These are phyloP conservation scores for Sycophaga agraensis DNA, from an alignment of 1,140 invertebrate genomes.

Conservation along the genomic window DNA sequence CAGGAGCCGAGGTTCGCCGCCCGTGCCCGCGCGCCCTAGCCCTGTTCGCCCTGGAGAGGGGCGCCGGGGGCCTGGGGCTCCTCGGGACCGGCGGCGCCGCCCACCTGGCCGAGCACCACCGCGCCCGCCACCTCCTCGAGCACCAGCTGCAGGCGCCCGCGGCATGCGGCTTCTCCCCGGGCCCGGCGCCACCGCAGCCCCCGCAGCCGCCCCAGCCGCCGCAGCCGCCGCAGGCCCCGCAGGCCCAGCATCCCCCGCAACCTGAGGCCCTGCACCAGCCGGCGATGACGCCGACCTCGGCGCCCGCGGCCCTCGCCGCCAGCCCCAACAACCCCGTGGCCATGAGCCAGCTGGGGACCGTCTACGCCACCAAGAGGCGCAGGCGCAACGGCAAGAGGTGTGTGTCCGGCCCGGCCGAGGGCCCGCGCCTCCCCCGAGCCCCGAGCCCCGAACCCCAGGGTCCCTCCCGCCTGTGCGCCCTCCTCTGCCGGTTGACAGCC, in stretches of 20 bases:
- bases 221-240: constrained; percentile 29
- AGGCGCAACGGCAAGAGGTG: constrained; percentile 93
- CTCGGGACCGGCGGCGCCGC: constrained; percentile 47
- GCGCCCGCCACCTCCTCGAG: constrained; percentile 35
- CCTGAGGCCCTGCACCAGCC: constrained; percentile 30
- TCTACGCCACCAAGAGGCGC: constrained; percentile 91
- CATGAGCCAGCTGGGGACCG: constrained; percentile 88
- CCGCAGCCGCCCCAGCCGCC: not conserved
- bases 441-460: not conserved
- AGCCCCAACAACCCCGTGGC: constrained; percentile 56
- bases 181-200: constrained; percentile 38
- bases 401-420: constrained; percentile 18
- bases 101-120: constrained; percentile 35
- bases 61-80: constrained; percentile 55
- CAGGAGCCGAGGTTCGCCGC: constrained; percentile 36
- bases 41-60: constrained; percentile 58
- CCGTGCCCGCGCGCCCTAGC: constrained; percentile 30
- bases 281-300: constrained; percentile 41
- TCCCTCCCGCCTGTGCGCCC: not conserved
- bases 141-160: constrained; percentile 27
- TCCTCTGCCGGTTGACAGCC: not conserved
- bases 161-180: constrained; percentile 50
- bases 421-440: not conserved
- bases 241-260: constrained; percentile 31
- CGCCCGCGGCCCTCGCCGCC: constrained; percentile 39